Evolutionary conservation across 1,140 invertebrate species (phyloP).

Genomic region (Plutomurus gul): DNA sequence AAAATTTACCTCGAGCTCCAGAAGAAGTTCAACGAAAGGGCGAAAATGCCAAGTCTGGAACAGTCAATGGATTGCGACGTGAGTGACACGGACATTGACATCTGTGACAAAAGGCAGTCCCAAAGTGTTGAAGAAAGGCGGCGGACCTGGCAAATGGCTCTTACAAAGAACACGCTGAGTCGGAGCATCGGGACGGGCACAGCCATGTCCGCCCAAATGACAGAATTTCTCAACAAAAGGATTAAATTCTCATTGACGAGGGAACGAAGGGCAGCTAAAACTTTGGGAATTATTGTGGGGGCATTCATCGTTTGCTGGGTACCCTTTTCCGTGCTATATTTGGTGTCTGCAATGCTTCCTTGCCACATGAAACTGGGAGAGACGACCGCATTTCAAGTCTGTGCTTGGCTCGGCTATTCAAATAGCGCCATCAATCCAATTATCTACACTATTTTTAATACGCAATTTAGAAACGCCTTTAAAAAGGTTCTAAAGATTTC

Average conservation of each 20-base stretch:
- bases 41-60: conserved; percentile 33
- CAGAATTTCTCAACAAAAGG: conserved; percentile 87
- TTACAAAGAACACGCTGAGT: neutral
- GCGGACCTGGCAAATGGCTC: neutral
- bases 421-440: conserved; percentile 94
- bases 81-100: neutral
- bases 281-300: conserved; percentile 85
- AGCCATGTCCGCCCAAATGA: conserved; percentile 56
- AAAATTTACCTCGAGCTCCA: conserved; percentile 44
- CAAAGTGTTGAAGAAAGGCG: neutral
- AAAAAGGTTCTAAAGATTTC: conserved; percentile 61
- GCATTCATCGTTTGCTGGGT: conserved; percentile 87
- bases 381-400: conserved; percentile 76
- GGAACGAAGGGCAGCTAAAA: conserved; percentile 89
- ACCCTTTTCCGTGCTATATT: conserved; percentile 92
- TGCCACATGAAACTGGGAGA: conserved; percentile 80
- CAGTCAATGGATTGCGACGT: conserved; percentile 5
- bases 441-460: conserved; percentile 93
- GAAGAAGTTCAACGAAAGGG: conserved; percentile 20
- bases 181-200: neutral
- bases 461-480: conserved; percentile 91
- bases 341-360: conserved; percentile 83
- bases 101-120: neutral
- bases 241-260: conserved; percentile 87
- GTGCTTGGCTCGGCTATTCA: conserved; percentile 84